Percentiles rank a stretch among this genome's conserved stretches.
phyloP scores from a whole-genome alignment of 2,888 invertebrate genomes.

The Thecophora atra region DNA sequence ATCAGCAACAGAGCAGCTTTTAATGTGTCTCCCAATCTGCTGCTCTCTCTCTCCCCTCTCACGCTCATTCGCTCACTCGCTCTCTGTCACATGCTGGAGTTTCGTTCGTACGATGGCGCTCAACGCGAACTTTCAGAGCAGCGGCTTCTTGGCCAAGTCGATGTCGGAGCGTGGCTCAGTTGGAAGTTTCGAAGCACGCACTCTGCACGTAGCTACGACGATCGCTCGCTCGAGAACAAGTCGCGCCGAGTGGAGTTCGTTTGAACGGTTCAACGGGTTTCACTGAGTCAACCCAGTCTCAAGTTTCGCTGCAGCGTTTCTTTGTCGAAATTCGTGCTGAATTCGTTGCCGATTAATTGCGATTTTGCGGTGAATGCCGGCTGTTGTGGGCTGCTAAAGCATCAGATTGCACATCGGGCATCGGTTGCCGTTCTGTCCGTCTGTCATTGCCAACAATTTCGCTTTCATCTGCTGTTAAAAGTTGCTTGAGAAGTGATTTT shows the following conservation, averaged over 20 bases:
- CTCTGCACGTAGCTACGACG: constrained; percentile 51
- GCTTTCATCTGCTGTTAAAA: constrained; percentile 21
- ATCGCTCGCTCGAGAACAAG: constrained; percentile 39
- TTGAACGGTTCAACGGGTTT: constrained; percentile 44
- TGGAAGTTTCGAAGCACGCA: constrained; percentile 40
- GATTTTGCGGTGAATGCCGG: constrained; percentile 15
- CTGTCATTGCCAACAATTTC: constrained; percentile 21
- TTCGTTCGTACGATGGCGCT: constrained; percentile 21
- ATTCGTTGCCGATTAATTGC: constrained; percentile 47
- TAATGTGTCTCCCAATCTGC: neutral
- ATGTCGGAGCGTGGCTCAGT: constrained; percentile 37
- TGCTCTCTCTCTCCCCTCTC: neutral
- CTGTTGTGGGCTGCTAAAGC: neutral
- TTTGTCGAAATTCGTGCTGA: constrained; percentile 23
- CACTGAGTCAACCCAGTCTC: constrained; percentile 48
- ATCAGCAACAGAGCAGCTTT: neutral
- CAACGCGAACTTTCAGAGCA: neutral
- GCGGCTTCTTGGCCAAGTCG: constrained; percentile 29
- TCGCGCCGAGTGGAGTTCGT: constrained; percentile 36
- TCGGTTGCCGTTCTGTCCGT: neutral
- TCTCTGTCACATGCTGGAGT: neutral
- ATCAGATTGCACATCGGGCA: too few species aligned
- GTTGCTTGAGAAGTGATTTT: neutral
- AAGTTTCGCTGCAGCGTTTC: neutral
- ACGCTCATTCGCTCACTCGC: neutral